phyloP scores from a whole-genome alignment of 2,113 vertebrate genomes.

The Parus major region DNA sequence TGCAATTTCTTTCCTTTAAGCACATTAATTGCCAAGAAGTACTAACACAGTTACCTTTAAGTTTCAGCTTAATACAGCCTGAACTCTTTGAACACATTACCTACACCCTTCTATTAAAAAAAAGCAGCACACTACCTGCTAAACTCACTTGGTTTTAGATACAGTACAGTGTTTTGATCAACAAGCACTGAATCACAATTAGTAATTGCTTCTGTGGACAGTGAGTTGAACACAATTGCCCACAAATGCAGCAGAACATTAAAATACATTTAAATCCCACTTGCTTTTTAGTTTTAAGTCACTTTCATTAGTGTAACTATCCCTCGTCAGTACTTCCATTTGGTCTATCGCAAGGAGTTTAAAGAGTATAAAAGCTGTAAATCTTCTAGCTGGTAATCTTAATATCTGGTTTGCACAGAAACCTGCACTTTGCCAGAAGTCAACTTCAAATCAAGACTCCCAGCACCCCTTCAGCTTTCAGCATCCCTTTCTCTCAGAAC shows the following conservation, averaged over 20 bases:
- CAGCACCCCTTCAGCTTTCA: not conserved
- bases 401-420: not conserved
- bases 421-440: not conserved
- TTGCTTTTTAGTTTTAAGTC: not conserved
- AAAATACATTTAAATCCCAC: not conserved
- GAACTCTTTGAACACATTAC: not conserved
- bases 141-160: not conserved
- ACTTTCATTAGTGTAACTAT: not conserved
- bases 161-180: not conserved
- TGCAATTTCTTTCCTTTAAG: not conserved
- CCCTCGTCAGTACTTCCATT: not conserved
- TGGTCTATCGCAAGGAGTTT: not conserved
- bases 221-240: not conserved
- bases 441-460: not conserved
- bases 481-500: not conserved
- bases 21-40: not conserved
- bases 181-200: not conserved
- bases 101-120: not conserved
- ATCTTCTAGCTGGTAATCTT: not conserved
- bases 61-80: not conserved
- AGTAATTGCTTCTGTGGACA: not conserved
- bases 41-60: not conserved
- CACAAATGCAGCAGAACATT: not conserved
- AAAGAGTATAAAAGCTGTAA: not conserved
- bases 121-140: not conserved